Evolutionary conservation across 2,888 invertebrate genomes (phyloP).

Genomic region (Drosophila prolongata): DNA sequence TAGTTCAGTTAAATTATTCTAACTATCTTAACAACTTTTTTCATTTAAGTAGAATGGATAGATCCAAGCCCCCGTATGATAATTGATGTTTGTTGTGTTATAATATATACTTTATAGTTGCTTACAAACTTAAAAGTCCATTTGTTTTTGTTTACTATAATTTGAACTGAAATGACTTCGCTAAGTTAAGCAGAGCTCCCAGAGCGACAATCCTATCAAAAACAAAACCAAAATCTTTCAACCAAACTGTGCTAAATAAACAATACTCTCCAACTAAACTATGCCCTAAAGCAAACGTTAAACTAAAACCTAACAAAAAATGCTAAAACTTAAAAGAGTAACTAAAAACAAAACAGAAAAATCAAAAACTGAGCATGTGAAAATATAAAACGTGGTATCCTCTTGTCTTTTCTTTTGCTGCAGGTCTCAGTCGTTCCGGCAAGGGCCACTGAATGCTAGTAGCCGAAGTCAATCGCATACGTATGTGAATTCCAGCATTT

Average conservation of each 20-base stretch:
- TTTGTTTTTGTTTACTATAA: slow-evolving; percentile 16
- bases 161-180: slow-evolving; percentile 46
- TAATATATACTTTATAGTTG: slow-evolving; percentile 32
- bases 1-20: background rate
- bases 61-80: slow-evolving; percentile 2
- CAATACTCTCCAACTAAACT: slow-evolving; percentile 24
- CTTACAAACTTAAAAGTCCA: slow-evolving; percentile 23
- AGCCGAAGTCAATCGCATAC: slow-evolving; percentile 86
- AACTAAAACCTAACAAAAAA: slow-evolving; percentile 23
- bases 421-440: slow-evolving; percentile 98
- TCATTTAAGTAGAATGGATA: slow-evolving; percentile 1
- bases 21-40: background rate
- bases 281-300: slow-evolving; percentile 30
- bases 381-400: slow-evolving; percentile 84
- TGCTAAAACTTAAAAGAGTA: slow-evolving; percentile 29
- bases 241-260: slow-evolving; percentile 57
- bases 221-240: slow-evolving; percentile 29
- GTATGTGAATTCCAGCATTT: slow-evolving; percentile 94
- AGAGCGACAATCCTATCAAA: slow-evolving; percentile 18
- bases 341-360: slow-evolving; percentile 17
- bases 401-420: slow-evolving; percentile 85
- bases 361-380: slow-evolving; percentile 74
- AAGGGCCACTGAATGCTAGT: slow-evolving; percentile 86
- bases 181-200: slow-evolving; percentile 33
- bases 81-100: slow-evolving; percentile 32